phyloP scores from a whole-genome alignment of 2,888 invertebrate species.

The Chromoteleia sp. region DNA sequence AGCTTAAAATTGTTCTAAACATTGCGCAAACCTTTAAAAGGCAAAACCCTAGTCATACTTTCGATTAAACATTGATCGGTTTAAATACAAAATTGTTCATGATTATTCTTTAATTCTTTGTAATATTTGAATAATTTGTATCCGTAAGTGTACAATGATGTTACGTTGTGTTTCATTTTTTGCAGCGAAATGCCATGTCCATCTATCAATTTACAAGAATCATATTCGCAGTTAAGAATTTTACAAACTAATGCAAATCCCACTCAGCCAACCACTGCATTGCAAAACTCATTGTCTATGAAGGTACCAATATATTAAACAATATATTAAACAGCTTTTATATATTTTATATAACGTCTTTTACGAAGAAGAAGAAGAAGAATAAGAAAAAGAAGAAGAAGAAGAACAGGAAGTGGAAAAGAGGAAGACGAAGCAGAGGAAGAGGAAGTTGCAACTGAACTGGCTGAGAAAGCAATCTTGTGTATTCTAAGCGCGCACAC shows the following conservation, averaged over 20 bases:
- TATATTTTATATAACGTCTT: too few species aligned
- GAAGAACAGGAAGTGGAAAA: neutral
- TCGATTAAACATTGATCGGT: too few species aligned
- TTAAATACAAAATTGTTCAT: too few species aligned
- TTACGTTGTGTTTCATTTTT: too few species aligned
- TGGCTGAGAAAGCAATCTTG: constrained; percentile 7
- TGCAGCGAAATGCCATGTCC: constrained; percentile 53
- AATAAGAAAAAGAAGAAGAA: neutral
- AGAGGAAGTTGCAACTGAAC: neutral
- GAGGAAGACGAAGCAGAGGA: neutral
- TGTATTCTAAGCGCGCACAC: neutral
- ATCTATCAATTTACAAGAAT: constrained; percentile 47
- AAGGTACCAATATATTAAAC: too few species aligned
- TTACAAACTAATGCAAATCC: constrained; percentile 40
- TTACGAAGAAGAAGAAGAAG: neutral
- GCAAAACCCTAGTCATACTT: too few species aligned
- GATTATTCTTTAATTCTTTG: too few species aligned
- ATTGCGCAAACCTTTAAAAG: too few species aligned
- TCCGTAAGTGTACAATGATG: too few species aligned
- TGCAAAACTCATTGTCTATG: constrained; percentile 39
- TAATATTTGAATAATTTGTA: too few species aligned
- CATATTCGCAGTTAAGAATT: constrained; percentile 51
- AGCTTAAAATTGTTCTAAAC: neutral
- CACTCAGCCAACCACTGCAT: constrained; percentile 27
- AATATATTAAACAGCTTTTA: too few species aligned